These are phyloP conservation scores for Drosophila saltans DNA, from an alignment of 1,140 invertebrate genomes.

Conservation along the genomic window DNA sequence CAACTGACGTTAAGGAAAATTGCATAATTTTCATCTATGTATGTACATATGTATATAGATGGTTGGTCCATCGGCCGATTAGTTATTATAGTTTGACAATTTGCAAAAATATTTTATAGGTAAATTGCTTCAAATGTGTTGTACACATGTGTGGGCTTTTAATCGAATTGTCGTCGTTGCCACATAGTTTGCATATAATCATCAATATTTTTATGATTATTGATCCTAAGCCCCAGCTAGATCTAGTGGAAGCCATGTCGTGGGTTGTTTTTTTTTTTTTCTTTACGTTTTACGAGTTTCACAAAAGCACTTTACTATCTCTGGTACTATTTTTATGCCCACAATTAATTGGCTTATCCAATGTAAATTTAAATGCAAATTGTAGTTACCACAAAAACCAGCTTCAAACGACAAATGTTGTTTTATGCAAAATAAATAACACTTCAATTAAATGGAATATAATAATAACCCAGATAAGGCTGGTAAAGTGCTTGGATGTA, in stretches of 20 bases:
- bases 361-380: conserved; percentile 10
- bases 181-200: conserved; percentile 62
- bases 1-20: neutral
- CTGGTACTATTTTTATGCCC: conserved; percentile 16
- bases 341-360: conserved; percentile 17
- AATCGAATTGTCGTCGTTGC: conserved; percentile 56
- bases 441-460: conserved; percentile 19
- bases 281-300: conserved; percentile 17
- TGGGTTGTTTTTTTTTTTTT: conserved; percentile 50
- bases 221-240: conserved; percentile 22
- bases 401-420: conserved; percentile 5
- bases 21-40: conserved; percentile 1
- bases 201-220: conserved; percentile 41
- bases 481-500: conserved; percentile 7
- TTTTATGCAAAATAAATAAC: conserved; percentile 15
- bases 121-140: conserved; percentile 50
- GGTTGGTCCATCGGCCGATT: conserved; percentile 4
- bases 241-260: conserved; percentile 14
- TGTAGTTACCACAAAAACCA: neutral
- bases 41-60: neutral
- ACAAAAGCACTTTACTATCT: conserved; percentile 32
- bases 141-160: conserved; percentile 57
- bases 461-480: conserved; percentile 16
- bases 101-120: conserved; percentile 29
- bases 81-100: neutral